These are phyloP conservation scores for Pelosia muscerda DNA, from an alignment of 2,888 invertebrate species.

Conservation along the genomic window DNA sequence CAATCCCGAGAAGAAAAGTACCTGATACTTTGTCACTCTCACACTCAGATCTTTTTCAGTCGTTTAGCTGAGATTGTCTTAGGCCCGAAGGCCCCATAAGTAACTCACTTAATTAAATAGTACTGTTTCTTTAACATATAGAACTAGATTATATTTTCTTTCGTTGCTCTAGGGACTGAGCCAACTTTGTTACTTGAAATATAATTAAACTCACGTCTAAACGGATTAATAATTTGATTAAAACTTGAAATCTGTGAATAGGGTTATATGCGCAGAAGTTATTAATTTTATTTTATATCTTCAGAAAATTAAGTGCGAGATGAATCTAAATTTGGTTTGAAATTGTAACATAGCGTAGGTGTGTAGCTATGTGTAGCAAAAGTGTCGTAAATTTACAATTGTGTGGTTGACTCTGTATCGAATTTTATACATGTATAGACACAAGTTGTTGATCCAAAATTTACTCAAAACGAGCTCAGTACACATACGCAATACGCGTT, in stretches of 20 bases:
- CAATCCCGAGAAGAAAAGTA: too few species aligned
- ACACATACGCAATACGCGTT: too few species aligned
- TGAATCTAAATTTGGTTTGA: constrained; percentile 12
- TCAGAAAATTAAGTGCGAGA: constrained; percentile 20
- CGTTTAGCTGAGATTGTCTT: neutral
- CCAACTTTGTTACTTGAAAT: constrained; percentile 38
- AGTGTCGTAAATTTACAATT: neutral
- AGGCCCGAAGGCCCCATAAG: too few species aligned
- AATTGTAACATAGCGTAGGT: neutral
- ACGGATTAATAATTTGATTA: constrained; percentile 50
- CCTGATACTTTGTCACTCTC: too few species aligned
- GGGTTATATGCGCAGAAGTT: constrained; percentile 26
- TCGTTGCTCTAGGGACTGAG: constrained; percentile 22
- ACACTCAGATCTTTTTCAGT: too few species aligned
- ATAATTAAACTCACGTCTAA: constrained; percentile 43
- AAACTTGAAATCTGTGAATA: constrained; percentile 40
- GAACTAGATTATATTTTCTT: constrained; percentile 33
- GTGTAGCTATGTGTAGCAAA: neutral
- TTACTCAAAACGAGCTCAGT: too few species aligned
- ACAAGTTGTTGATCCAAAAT: too few species aligned
- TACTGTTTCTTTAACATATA: constrained; percentile 2
- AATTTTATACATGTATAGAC: too few species aligned
- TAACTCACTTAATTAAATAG: constrained; percentile 14
- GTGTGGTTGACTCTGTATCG: too few species aligned
- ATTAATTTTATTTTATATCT: constrained; percentile 42